phyloP scores from a whole-genome alignment of 2,797 vertebrate genomes.

The Delichon dasypus region DNA sequence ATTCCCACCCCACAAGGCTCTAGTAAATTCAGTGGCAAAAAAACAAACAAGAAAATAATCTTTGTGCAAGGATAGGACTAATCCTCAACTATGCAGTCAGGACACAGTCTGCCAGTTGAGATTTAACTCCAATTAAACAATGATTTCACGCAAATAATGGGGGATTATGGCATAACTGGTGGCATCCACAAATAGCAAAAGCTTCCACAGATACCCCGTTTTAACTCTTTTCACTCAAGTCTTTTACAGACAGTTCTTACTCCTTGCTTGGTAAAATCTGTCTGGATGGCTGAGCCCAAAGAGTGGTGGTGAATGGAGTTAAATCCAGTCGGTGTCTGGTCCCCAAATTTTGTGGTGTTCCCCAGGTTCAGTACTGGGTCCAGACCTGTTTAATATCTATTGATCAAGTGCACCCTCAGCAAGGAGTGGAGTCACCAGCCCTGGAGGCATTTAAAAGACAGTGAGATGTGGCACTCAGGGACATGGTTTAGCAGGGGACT shows the following conservation, averaged over 20 bases:
- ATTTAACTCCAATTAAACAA: conserved; percentile 11
- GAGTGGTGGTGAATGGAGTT: background rate
- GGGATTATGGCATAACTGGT: background rate
- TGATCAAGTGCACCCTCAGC: background rate
- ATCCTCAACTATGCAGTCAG: background rate
- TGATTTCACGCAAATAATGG: background rate
- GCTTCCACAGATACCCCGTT: background rate
- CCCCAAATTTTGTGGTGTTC: background rate
- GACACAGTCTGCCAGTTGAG: background rate
- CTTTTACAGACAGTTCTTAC: background rate
- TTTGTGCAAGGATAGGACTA: background rate
- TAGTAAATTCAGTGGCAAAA: background rate
- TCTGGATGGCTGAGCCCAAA: background rate
- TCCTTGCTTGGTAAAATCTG: background rate
- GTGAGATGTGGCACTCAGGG: background rate
- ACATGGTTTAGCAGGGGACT: background rate
- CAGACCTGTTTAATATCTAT: background rate
- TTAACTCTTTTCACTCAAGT: background rate
- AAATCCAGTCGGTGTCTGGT: background rate
- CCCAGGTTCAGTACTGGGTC: background rate
- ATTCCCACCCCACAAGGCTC: background rate
- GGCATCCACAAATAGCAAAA: background rate
- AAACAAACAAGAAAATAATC: background rate
- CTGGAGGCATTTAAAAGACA: background rate
- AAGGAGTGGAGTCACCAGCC: background rate